These are phyloP conservation scores for Glossosoma conforme DNA, from an alignment of 1,140 invertebrate genomes.

Conservation along the genomic window DNA sequence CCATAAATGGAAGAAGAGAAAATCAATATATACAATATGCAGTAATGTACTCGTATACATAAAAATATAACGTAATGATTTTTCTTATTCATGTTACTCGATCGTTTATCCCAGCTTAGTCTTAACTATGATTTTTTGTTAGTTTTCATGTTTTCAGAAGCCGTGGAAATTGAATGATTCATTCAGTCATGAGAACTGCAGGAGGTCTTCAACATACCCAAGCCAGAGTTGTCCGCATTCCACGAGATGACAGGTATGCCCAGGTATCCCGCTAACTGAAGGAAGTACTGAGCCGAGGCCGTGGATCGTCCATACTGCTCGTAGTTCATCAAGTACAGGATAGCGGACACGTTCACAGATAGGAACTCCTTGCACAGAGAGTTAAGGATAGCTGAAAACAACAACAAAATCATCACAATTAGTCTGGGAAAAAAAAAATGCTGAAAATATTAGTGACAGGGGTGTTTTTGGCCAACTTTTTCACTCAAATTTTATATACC, in stretches of 20 bases:
- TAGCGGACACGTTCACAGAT: conserved; percentile 81
- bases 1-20: too few species aligned
- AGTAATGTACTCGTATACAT: too few species aligned
- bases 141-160: too few species aligned
- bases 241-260: conserved; percentile 84
- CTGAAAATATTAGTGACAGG: not conserved
- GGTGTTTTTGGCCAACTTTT: not conserved
- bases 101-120: too few species aligned
- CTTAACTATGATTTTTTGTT: too few species aligned
- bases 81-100: too few species aligned
- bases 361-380: conserved; percentile 86
- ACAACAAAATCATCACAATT: conserved; percentile 25
- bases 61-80: too few species aligned
- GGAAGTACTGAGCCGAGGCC: conserved; percentile 88
- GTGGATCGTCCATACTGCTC: conserved; percentile 83
- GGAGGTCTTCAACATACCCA: conserved; percentile 58
- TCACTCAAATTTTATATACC: too few species aligned
- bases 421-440: not conserved
- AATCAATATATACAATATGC: too few species aligned
- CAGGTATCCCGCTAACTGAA: conserved; percentile 82
- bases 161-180: too few species aligned
- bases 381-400: conserved; percentile 72
- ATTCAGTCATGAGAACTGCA: too few species aligned
- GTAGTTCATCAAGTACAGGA: conserved; percentile 91
- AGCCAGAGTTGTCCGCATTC: conserved; percentile 90